These are phyloP conservation scores for Antennarius striatus DNA, from an alignment of 2,113 vertebrate species.

Conservation along the genomic window DNA sequence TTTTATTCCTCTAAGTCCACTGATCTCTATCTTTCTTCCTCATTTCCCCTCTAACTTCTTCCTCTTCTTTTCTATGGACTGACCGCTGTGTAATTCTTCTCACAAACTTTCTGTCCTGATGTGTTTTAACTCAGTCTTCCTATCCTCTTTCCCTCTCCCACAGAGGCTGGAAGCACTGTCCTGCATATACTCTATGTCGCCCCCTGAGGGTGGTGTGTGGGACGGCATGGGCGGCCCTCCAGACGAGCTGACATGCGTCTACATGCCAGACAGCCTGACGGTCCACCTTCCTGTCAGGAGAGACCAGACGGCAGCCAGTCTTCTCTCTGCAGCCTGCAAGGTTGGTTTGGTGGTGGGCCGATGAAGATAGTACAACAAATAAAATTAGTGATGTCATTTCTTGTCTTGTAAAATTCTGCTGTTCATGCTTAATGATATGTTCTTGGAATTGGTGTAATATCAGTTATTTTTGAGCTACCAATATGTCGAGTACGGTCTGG, in stretches of 20 bases:
- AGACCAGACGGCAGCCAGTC: slow-evolving; percentile 85
- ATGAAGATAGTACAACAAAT: slow-evolving; percentile 7
- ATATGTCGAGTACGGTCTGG: not conserved
- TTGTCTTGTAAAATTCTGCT: too few species aligned
- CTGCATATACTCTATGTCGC: slow-evolving; percentile 81
- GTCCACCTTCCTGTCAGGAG: slow-evolving; percentile 82
- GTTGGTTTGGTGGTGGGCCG: slow-evolving; percentile 68
- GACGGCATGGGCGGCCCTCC: slow-evolving; percentile 56
- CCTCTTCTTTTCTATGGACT: not conserved
- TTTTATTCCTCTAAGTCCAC: slow-evolving; percentile 13
- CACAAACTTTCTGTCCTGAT: not conserved
- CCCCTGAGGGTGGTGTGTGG: slow-evolving; percentile 79
- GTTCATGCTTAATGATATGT: too few species aligned
- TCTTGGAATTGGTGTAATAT: too few species aligned
- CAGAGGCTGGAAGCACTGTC: slow-evolving; percentile 82
- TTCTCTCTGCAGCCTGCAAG: slow-evolving; percentile 89
- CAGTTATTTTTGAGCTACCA: not conserved
- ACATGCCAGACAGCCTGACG: slow-evolving; percentile 84
- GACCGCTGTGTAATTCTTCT: not conserved
- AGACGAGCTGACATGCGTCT: slow-evolving; percentile 78
- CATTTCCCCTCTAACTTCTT: slow-evolving; percentile 1
- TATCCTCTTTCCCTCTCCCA: not conserved
- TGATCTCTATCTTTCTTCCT: too few species aligned
- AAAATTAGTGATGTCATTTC: not conserved
- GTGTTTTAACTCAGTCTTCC: not conserved